Conservation (phyloP, 2,113 vertebrate genomes). For the Myrmecobius fasciatus region DNA sequence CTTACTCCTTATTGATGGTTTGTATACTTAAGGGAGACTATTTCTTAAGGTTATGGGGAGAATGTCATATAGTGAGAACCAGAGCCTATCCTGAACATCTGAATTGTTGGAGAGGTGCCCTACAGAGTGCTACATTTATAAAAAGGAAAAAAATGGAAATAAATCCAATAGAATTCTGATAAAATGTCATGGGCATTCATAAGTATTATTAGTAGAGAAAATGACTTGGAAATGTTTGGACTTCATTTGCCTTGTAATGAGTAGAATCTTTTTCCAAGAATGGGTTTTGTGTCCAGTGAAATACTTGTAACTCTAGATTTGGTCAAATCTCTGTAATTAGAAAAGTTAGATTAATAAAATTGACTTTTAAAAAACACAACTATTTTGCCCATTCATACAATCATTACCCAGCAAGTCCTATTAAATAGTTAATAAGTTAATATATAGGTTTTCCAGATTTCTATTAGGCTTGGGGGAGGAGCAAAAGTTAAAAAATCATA, state of each 20-base stretch:
- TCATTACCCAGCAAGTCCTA: neutral
- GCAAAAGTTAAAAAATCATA: neutral
- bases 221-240: neutral
- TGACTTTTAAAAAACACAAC: neutral
- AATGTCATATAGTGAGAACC: neutral
- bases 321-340: neutral
- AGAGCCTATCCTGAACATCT: neutral
- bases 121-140: neutral
- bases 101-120: neutral
- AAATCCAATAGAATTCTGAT: constrained; percentile 36
- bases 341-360: neutral
- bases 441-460: neutral
- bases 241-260: neutral
- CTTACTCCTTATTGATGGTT: neutral
- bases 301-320: neutral
- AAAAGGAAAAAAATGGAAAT: constrained; percentile 35
- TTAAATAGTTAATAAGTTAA: neutral
- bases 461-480: neutral
- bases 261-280: neutral
- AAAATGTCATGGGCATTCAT: constrained; percentile 17
- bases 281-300: neutral
- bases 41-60: neutral
- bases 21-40: neutral
- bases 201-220: neutral
- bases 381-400: neutral